Conservation (phyloP, 1,140 invertebrate genomes). For the Papilio dardanus region DNA sequence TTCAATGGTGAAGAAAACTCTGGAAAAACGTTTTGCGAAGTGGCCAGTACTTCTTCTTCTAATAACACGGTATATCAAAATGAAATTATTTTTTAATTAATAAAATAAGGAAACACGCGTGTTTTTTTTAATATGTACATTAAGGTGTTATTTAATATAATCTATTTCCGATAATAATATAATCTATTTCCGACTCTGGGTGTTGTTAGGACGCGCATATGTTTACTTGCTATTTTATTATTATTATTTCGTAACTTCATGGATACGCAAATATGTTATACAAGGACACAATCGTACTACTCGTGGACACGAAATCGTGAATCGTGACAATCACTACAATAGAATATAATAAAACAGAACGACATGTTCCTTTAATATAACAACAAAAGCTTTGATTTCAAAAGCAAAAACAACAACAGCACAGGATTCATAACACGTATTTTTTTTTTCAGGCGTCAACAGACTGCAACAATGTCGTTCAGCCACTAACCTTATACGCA, state of each 20-base stretch:
- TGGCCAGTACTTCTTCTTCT: constrained; percentile 54
- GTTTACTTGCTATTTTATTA: background rate
- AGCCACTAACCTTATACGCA: constrained; percentile 59
- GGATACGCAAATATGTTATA: background rate
- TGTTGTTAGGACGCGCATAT: background rate
- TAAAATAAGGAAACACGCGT: too few relatives aligned
- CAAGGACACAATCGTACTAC: background rate
- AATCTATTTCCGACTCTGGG: background rate
- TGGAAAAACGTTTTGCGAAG: constrained; percentile 62
- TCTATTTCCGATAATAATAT: background rate
- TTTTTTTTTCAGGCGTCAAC: constrained; percentile 46
- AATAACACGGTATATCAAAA: constrained; percentile 38
- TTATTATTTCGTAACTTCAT: background rate
- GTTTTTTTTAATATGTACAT: constrained; percentile 5
- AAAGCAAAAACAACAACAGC: background rate
- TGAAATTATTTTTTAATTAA: too few relatives aligned
- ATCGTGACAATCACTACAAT: background rate
- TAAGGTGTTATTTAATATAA: background rate
- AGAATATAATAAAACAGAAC: background rate
- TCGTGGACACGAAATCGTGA: constrained; percentile 4
- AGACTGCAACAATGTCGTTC: constrained; percentile 55
- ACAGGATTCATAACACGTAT: background rate
- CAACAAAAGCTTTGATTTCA: background rate
- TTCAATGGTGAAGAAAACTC: constrained; percentile 52
- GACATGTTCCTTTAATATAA: background rate